Conservation (phyloP, 1,140 invertebrate species). For the Ips nitidus region DNA sequence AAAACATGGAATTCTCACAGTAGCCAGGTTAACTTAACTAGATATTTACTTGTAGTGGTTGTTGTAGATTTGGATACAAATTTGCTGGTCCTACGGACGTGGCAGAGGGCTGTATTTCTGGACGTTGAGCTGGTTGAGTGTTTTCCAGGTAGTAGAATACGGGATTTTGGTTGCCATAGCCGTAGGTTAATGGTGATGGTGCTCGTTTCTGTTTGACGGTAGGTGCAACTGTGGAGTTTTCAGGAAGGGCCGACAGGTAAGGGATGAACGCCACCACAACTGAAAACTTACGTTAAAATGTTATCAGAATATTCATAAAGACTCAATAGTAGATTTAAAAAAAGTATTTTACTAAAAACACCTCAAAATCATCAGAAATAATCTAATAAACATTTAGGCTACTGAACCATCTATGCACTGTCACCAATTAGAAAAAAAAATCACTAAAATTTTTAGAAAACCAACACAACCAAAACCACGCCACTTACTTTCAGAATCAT, state of each 20-base stretch:
- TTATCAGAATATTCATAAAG: too few species aligned
- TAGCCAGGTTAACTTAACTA: conserved; percentile 27
- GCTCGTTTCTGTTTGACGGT: conserved; percentile 9
- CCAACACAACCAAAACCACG: too few species aligned
- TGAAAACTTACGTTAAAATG: too few species aligned
- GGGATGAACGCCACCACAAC: too few species aligned
- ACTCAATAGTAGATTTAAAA: too few species aligned
- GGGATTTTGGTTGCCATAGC: conserved; percentile 16
- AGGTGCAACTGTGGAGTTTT: background rate
- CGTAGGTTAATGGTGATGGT: conserved; percentile 15
- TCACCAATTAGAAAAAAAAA: too few species aligned
- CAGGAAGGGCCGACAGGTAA: too few species aligned
- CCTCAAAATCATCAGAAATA: too few species aligned
- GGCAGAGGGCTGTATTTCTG: conserved; percentile 17
- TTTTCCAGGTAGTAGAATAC: conserved; percentile 25
- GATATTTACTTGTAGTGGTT: background rate
- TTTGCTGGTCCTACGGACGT: conserved; percentile 7
- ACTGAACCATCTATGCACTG: too few species aligned
- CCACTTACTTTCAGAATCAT: conserved; percentile 10
- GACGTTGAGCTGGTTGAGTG: conserved; percentile 5
- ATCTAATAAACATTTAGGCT: too few species aligned
- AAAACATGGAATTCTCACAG: background rate
- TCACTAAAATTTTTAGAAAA: too few species aligned
- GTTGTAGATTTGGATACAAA: background rate
- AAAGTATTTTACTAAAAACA: too few species aligned